Evolutionary conservation across 2,113 vertebrate genomes (phyloP).

Genomic region (Phrynosoma blainvillii): DNA sequence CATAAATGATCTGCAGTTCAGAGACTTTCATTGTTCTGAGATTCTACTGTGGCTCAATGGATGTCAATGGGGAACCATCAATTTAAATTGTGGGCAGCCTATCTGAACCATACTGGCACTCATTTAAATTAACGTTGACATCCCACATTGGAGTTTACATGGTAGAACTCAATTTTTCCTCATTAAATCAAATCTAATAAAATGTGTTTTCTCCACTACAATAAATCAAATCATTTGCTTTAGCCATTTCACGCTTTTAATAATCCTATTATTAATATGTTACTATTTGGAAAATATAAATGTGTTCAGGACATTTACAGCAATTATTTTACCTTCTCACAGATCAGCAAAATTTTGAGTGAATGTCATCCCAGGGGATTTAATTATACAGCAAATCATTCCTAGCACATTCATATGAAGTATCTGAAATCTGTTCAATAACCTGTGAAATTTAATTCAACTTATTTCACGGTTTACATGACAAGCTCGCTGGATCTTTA

Average conservation of each 20-base stretch:
- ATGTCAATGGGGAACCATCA: neutral
- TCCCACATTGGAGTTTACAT: constrained; percentile 14
- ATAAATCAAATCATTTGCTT: constrained; percentile 50
- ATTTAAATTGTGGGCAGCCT: constrained; percentile 24
- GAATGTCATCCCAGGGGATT: constrained; percentile 6
- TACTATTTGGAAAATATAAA: constrained; percentile 40
- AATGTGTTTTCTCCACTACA: constrained; percentile 22
- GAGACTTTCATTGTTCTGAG: constrained; percentile 14
- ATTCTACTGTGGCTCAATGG: constrained; percentile 7
- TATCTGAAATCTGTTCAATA: constrained; percentile 51
- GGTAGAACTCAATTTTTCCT: constrained; percentile 41
- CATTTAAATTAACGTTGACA: constrained; percentile 50
- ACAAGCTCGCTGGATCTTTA: constrained; percentile 35
- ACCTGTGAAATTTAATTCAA: constrained; percentile 53
- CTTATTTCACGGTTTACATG: constrained; percentile 18
- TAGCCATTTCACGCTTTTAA: constrained; percentile 38
- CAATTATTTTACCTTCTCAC: constrained; percentile 42
- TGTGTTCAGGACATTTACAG: constrained; percentile 42
- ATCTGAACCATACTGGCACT: constrained; percentile 32
- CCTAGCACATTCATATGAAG: constrained; percentile 37
- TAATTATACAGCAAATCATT: constrained; percentile 53
- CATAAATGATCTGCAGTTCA: constrained; percentile 9
- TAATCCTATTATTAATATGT: constrained; percentile 45
- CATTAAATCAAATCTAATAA: constrained; percentile 44
- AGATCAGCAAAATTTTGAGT: constrained; percentile 35